A percentile compares a stretch with the other conserved stretches of the same genome.
Evolutionary conservation across 1,140 invertebrate species (phyloP).

Genomic region (Lordiphosa mommai): DNA sequence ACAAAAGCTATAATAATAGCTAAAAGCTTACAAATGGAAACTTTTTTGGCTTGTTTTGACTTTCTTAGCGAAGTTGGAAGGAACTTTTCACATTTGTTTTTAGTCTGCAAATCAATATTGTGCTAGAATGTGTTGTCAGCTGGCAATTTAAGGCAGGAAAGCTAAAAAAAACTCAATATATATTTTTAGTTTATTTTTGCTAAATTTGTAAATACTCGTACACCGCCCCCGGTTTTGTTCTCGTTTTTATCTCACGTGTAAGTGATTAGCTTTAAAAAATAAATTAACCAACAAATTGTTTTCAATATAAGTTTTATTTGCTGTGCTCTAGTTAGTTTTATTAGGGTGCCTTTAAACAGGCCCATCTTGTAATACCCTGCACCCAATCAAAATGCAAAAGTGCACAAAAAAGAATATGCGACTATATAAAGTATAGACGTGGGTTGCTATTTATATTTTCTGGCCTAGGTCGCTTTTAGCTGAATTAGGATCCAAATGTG

Average conservation of each 20-base stretch:
- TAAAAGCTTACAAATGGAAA: neutral
- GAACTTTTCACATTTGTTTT: conserved; percentile 3
- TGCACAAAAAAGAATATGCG: too few relatives aligned
- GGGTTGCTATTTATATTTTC: too few relatives aligned
- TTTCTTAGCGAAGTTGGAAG: neutral
- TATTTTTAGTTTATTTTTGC: neutral
- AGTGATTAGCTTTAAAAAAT: conserved; percentile 10
- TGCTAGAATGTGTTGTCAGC: conserved; percentile 3
- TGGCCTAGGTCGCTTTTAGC: too few relatives aligned
- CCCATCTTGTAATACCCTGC: too few relatives aligned
- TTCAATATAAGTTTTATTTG: neutral
- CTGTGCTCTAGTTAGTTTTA: too few relatives aligned
- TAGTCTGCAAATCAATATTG: conserved; percentile 11
- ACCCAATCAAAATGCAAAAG: too few relatives aligned
- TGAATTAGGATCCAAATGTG: too few relatives aligned
- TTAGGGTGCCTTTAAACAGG: too few relatives aligned
- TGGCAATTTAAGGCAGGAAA: neutral
- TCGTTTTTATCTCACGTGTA: neutral
- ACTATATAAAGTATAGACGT: too few relatives aligned
- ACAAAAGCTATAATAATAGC: neutral
- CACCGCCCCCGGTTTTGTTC: too few relatives aligned
- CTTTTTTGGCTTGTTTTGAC: neutral
- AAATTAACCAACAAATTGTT: neutral
- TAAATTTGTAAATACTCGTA: neutral
- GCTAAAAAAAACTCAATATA: neutral